Evolutionary conservation across 2,797 vertebrate genomes (phyloP), one percentile per base, ranked within the genome.

Genomic region (Labroides dimidiatus): DNA sequence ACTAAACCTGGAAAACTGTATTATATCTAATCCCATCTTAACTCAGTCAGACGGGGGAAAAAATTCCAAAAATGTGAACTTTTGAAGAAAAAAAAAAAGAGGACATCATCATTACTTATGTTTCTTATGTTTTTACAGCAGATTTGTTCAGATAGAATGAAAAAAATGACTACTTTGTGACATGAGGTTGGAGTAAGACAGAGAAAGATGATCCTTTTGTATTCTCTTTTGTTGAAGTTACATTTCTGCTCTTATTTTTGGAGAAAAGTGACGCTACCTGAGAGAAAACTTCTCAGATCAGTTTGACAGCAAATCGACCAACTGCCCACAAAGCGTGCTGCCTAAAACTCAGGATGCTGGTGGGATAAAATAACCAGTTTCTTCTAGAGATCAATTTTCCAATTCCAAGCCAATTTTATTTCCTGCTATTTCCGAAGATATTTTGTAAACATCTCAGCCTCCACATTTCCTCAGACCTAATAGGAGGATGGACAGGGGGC

Each of bases 321-420:
- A 41, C 44, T 67, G 30, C 53, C 51, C 10, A 6, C 62, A 54
- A n/a, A 61, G 15, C 50, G n/a, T 57, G 41, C 52, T 36, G 53
- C n/a, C 45, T 41, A 52, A 36, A 48, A 47, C 41, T 41, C 36
- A 21, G 20, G 59, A 9, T 36, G 49, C 24, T 21, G 27, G 48
- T 36, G 20, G 64, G 21, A 57, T 58, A 70, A 37, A 54, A 52
- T 6, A 70, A 49, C 30, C 49, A 27, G 51, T 72, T 60, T 62
- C 23, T 43, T 47, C 44, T 23, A 37, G 30, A 49, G 23, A 37
- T 48, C 9, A 24, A 41, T 56, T 55, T 15, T 55, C 51, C 51
- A 71, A 73, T 69, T 61, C 19, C 16, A 42, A 74, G 60, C 14
- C 45, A 50, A 17, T 60, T 61, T 44, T 53, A 41, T 44, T 64